phyloP scores from a whole-genome alignment of 2,113 vertebrate species.

The Ariopsis seemanni region DNA sequence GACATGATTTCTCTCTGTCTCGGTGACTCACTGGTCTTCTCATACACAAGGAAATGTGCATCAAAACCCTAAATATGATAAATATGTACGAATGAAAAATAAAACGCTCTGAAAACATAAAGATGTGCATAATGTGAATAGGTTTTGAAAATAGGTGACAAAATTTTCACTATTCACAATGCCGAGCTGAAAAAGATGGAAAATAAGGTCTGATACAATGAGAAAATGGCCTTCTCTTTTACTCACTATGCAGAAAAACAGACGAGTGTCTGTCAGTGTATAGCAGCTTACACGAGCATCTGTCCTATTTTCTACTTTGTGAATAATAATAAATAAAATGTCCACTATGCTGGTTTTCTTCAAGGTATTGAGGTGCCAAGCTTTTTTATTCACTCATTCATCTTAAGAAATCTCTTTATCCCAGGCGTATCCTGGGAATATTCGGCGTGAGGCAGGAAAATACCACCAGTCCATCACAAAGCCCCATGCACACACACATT shows the following conservation, averaged over 20 bases:
- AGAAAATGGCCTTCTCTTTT: constrained; percentile 11
- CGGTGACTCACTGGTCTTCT: neutral
- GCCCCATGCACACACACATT: neutral
- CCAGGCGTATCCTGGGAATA: neutral
- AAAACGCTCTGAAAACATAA: constrained; percentile 32
- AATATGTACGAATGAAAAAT: neutral
- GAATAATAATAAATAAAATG: neutral
- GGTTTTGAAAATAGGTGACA: neutral
- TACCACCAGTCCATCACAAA: neutral
- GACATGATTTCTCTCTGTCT: constrained; percentile 14
- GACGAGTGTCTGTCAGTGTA: neutral
- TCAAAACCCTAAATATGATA: constrained; percentile 35
- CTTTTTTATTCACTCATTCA: neutral
- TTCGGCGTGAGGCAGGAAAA: neutral
- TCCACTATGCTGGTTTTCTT: constrained; percentile 15
- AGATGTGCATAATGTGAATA: neutral
- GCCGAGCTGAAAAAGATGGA: constrained; percentile 13
- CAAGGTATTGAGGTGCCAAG: constrained; percentile 1
- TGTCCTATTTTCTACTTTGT: neutral
- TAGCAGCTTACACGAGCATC: neutral
- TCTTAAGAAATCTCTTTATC: neutral
- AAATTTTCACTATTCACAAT: constrained; percentile 38
- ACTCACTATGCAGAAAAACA: constrained; percentile 7
- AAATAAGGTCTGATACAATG: neutral
- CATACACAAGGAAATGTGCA: constrained; percentile 27